Evolutionary conservation across 2,888 invertebrate species (phyloP), one percentile per base, ranked within the genome.

Genomic region (Tetragonisca angustula): DNA sequence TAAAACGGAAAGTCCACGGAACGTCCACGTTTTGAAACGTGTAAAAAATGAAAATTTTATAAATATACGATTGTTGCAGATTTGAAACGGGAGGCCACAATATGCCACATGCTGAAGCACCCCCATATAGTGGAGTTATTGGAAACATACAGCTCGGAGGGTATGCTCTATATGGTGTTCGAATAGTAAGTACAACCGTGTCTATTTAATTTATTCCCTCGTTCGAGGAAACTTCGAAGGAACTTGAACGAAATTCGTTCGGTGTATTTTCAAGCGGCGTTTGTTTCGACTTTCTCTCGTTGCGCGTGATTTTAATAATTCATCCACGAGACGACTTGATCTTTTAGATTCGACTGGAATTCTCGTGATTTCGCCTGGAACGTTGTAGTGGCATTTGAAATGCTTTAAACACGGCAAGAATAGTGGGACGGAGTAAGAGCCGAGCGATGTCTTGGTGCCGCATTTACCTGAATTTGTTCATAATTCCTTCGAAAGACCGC

Each of bases 121-220:
- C 99, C 99, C 6, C 99, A 99, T 95, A 99, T 99, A 91, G 99
- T 99, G 90, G 99, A 99, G 95, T 96, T 99, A 77, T 95, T 99
- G 91, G 99, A 99, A 95, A 99, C 99, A 0, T 99, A 99, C 96
- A 99, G 99, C 94, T 99, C 99, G 9, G 99, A 99, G 95, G 99
- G 99, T 92, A 98, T 99, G 98, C 96, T 99, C 36, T 99, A 99
- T 95, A 99, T 99, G 99, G 99, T 99, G 88, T 99, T 99, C 95
- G 99, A 99, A 96, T 99, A 98, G 99, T 99, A 96, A 98, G 99
- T 98, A 94, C 85, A 54, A 17, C 6, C 2, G 61, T 54, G 52
- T 32, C 17, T 59, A 4, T 4, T 68, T 62, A 62, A 24, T 76
- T 71, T 61, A 4, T 43, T 49, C 43, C 49, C n/a, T 15, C 0